phyloP scores from a whole-genome alignment of 2,797 vertebrate genomes.

The Podarcis lilfordi region DNA sequence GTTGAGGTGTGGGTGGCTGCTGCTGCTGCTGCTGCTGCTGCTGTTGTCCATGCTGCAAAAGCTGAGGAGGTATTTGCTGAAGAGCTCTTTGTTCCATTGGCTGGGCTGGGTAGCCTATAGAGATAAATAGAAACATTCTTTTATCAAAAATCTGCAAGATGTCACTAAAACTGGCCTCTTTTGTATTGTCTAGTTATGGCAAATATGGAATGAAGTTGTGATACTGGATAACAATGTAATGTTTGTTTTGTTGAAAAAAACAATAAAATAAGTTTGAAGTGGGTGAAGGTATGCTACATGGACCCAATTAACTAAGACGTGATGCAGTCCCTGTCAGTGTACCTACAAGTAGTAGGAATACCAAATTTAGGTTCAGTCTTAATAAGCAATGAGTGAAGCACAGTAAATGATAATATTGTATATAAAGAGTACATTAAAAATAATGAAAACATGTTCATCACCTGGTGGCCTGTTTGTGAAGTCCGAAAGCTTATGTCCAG shows the following conservation, averaged over 20 bases:
- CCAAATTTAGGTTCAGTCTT: not conserved
- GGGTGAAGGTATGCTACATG: not conserved
- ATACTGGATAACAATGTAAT: no score
- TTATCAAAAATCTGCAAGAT: not conserved
- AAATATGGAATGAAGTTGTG: no score
- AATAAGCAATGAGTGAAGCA: not conserved
- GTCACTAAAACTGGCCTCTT: not conserved
- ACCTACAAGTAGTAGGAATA: not conserved
- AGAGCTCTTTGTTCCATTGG: conserved; percentile 92
- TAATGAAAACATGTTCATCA: conserved; percentile 64
- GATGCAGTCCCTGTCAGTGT: not conserved
- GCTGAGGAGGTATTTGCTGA: conserved; percentile 94
- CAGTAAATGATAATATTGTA: not conserved
- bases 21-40: conserved; percentile 65
- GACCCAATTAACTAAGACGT: not conserved
- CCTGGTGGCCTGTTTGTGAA: conserved; percentile 90
- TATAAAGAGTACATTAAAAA: conserved; percentile 1
- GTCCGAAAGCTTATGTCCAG: conserved; percentile 89
- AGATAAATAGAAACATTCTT: not conserved
- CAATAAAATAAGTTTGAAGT: no score
- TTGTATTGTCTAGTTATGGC: no score
- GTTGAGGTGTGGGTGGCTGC: conserved; percentile 66
- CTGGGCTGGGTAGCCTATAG: conserved; percentile 88
- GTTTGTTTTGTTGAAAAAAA: no score
- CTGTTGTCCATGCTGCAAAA: conserved; percentile 87